Conservation (phyloP, 2,113 vertebrate species). For the Tauraco erythrolophus region DNA sequence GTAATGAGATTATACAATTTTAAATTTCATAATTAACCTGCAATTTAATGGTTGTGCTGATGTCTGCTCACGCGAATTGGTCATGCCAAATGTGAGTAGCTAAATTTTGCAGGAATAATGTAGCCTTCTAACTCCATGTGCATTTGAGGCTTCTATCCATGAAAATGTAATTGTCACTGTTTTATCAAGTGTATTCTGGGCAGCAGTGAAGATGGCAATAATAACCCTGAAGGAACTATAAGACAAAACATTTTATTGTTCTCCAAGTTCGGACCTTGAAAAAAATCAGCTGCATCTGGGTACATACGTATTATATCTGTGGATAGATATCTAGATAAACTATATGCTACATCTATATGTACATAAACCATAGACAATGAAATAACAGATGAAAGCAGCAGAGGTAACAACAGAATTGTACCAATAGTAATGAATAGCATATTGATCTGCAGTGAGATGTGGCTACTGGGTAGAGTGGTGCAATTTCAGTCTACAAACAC, state of each 20-base stretch:
- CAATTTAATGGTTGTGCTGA: background rate
- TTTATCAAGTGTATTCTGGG: background rate
- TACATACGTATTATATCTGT: accelerated
- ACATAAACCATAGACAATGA: background rate
- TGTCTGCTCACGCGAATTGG: background rate
- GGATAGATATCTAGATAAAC: background rate
- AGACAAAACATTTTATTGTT: background rate
- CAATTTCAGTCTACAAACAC: background rate
- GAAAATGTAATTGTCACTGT: background rate
- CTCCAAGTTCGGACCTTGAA: background rate
- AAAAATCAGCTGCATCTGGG: background rate
- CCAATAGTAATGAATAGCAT: background rate
- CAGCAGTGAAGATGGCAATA: background rate
- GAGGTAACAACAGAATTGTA: background rate
- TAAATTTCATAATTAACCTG: background rate
- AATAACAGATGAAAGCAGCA: background rate
- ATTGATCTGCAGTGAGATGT: background rate
- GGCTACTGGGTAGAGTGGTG: background rate
- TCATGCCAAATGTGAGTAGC: background rate
- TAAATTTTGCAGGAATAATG: background rate
- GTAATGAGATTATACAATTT: background rate
- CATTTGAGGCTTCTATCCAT: background rate
- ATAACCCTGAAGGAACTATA: background rate
- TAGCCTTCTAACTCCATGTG: background rate
- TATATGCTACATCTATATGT: background rate